Percentiles rank a stretch among this genome's conserved stretches.
phyloP scores from a whole-genome alignment of 2,888 invertebrate species.

The Melinopterus prodromus region DNA sequence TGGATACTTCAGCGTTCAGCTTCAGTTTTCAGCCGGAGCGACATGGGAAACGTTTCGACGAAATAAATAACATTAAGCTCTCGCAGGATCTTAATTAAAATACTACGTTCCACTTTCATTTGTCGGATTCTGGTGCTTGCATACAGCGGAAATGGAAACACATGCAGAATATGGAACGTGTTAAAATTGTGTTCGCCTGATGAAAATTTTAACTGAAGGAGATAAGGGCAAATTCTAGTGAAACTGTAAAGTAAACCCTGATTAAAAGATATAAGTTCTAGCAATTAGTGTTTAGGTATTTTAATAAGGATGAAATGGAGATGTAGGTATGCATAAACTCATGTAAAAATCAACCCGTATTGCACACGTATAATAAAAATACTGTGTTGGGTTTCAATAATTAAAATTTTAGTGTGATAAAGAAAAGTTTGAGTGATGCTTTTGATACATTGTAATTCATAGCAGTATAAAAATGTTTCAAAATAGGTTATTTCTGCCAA shows the following conservation, averaged over 20 bases:
- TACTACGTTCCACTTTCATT: background rate
- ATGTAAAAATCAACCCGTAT: no score
- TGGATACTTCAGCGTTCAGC: background rate
- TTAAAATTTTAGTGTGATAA: no score
- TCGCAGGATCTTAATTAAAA: background rate
- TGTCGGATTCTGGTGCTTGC: background rate
- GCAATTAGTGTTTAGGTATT: background rate
- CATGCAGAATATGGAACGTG: background rate
- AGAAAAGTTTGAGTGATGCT: no score
- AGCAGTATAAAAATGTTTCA: no score
- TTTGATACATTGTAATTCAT: no score
- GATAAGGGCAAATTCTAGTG: background rate
- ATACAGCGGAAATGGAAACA: background rate
- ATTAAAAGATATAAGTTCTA: background rate
- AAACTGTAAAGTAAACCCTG: background rate
- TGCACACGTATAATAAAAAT: no score
- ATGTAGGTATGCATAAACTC: no score
- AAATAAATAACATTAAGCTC: background rate
- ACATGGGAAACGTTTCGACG: background rate
- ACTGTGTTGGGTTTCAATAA: no score
- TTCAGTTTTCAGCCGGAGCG: background rate
- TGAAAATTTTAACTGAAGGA: background rate
- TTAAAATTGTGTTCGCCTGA: background rate
- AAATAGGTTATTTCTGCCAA: no score
- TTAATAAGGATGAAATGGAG: background rate